Evolutionary conservation across 2,797 vertebrate genomes (phyloP).

Genomic region (Myotis findleyi): DNA sequence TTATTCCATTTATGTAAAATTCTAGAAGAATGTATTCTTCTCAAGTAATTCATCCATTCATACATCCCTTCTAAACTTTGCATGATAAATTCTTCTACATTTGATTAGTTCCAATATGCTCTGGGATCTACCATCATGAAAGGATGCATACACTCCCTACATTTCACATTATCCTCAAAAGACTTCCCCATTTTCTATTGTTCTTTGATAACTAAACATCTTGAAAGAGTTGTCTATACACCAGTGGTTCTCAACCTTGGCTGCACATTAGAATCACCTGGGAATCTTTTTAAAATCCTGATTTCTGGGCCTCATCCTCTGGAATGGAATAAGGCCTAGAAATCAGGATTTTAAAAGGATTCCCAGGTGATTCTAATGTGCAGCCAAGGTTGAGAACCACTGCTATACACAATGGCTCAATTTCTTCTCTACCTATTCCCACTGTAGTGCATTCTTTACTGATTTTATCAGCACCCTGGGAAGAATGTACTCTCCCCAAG

Average conservation of each 20-base stretch:
- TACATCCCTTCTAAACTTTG: neutral
- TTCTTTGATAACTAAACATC: neutral
- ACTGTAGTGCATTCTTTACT: neutral
- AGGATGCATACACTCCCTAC: neutral
- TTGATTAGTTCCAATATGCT: neutral
- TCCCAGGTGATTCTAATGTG: too few relatives aligned
- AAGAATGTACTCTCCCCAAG: neutral
- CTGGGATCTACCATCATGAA: neutral
- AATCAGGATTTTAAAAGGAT: too few relatives aligned
- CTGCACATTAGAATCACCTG: too few relatives aligned
- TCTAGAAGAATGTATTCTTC: neutral
- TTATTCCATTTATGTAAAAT: slow-evolving; percentile 28
- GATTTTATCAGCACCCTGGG: neutral
- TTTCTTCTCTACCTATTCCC: neutral
- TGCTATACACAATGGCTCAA: neutral
- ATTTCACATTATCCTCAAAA: neutral
- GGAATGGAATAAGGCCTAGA: too few relatives aligned
- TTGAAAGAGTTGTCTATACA: neutral
- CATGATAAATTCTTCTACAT: neutral
- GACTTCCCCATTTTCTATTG: neutral
- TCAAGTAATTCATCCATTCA: neutral
- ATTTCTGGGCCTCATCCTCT: too few relatives aligned
- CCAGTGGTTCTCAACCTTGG: too few relatives aligned
- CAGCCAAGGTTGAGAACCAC: too few relatives aligned
- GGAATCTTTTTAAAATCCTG: too few relatives aligned